phyloP scores from a whole-genome alignment of 2,797 vertebrate species.

The Podarcis lilfordi region DNA sequence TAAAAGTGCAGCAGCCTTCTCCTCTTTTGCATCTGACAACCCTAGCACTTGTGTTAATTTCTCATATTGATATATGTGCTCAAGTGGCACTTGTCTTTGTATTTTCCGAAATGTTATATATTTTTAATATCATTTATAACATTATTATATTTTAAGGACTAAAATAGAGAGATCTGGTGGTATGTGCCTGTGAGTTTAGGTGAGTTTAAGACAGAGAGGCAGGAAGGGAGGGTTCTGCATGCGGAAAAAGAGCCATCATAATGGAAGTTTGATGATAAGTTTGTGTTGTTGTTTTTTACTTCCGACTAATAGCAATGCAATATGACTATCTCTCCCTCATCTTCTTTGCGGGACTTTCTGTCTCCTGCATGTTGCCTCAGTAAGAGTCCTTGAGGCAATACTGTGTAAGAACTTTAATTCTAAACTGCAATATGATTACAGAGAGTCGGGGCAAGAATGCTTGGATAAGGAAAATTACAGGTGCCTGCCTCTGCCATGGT shows the following conservation, averaged over 20 bases:
- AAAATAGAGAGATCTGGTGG: neutral
- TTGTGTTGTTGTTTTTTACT: neutral
- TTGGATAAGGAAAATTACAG: constrained; percentile 24
- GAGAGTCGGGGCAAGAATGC: neutral
- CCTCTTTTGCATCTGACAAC: neutral
- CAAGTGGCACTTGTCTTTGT: neutral
- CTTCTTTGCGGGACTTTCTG: neutral
- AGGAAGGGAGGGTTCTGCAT: neutral
- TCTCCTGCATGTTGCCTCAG: neutral
- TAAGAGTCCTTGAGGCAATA: neutral
- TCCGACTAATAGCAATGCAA: neutral
- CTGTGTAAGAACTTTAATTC: neutral
- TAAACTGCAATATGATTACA: neutral
- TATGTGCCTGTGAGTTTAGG: too few species aligned
- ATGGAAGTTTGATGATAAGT: neutral
- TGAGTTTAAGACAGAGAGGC: neutral
- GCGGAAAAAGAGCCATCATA: neutral
- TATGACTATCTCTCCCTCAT: neutral
- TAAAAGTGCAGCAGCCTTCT: neutral
- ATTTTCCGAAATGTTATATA: neutral
- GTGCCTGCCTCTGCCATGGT: neutral
- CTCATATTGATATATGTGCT: neutral
- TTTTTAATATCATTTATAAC: too few species aligned
- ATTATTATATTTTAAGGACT: neutral
- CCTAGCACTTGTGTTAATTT: neutral